Base-by-base conservation (phyloP, 2,888 invertebrate genomes). In the Ormyrus rosae region DNA sequence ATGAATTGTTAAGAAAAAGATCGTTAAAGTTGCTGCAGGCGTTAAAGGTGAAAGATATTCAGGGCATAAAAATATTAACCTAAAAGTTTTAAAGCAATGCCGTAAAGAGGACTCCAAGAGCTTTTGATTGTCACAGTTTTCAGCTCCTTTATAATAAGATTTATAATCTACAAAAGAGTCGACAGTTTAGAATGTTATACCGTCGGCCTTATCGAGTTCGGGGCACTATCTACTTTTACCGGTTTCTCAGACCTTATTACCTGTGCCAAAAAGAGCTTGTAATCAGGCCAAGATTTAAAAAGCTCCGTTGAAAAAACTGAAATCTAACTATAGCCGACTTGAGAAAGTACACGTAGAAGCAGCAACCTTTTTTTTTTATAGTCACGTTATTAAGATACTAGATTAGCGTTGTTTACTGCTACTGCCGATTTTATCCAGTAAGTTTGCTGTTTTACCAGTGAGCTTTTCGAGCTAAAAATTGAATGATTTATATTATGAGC, bases 231-330 rank as follows among this genome's bases (percentile, higher is more conserved):
- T 72, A 63, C 72, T 61, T 71, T 61, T 61, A 71, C 10, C 7
- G 50, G 34, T 72, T 72, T 63, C 51, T 19, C 51, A 61, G 61
- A 71, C 61, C 71, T 51, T 51, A 51, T 63, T 46, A 61, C 13
- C 53, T n/a, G 72, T 64, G 72, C 72, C 72, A 72, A 61, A 61
- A 60, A 45, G 51, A 72, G 9, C 45, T 72, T 72, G 72, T 63
- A 63, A 72, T 53, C 72, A 63, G 55, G 61, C 72, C 72, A 72
- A 72, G 46, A 63, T 60, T 72, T 60, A 13, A 63, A 64, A 10
- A 70, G 55, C 50, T 60, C 19, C 10, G 48, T 10, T 60, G 50
- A 60, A 64, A n/a, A 63, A 56, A 69, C 8, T 51, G 5, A 56
- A 11, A 45, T 69, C 56, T 56, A 56, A 56, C 11, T 69, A 69